Percentiles rank a stretch among this genome's conserved stretches.
Conservation (phyloP, 2,797 vertebrate species). For the Onychomys torridus region DNA sequence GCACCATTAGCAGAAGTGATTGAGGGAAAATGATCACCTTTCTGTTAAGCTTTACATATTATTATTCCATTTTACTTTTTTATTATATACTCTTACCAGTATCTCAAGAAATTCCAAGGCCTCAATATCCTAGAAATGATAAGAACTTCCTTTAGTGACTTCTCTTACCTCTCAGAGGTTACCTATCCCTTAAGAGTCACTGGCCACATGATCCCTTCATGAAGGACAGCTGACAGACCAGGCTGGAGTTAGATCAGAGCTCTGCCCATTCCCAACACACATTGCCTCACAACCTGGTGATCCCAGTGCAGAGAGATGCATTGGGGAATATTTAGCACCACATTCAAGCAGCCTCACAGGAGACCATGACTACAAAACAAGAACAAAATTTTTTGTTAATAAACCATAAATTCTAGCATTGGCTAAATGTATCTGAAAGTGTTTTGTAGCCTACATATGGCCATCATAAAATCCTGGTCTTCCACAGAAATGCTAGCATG, state of each 20-base stretch:
- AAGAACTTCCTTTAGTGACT: background rate
- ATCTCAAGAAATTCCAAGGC: conserved; percentile 12
- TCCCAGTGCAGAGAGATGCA: background rate
- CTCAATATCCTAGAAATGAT: background rate
- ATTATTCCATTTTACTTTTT: background rate
- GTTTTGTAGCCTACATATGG: background rate
- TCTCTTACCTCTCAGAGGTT: background rate
- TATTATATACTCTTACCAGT: background rate
- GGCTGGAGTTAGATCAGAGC: background rate
- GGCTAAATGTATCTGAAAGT: background rate
- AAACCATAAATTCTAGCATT: background rate
- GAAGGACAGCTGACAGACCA: background rate
- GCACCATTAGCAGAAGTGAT: background rate
- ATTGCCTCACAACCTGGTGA: background rate
- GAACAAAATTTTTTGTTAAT: background rate
- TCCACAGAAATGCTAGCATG: background rate
- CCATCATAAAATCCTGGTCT: background rate
- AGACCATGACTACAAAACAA: background rate
- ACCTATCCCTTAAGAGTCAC: background rate
- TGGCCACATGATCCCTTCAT: background rate
- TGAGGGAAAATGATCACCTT: background rate
- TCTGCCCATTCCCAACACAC: background rate
- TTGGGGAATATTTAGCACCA: background rate
- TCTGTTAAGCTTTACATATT: background rate
- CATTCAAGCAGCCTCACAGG: background rate